Evolutionary conservation across 2,888 invertebrate genomes (phyloP).

Genomic region (Spodoptera picta): DNA sequence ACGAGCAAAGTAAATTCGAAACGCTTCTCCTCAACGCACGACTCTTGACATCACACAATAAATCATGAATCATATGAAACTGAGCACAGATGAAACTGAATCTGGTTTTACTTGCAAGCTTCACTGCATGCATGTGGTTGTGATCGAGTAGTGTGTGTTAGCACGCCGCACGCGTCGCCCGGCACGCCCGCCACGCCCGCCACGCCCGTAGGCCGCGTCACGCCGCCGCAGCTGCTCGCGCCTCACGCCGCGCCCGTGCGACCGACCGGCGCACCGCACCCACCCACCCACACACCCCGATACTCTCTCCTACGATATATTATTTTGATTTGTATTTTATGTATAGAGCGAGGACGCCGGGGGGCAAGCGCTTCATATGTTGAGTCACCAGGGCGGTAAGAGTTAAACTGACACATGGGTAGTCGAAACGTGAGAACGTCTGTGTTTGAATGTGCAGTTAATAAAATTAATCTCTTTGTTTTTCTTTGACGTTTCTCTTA

Average conservation of each 20-base stretch:
- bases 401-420: constrained; percentile 87
- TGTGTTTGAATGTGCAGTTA: constrained; percentile 88
- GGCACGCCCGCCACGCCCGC: constrained; percentile 63
- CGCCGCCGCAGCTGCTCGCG: constrained; percentile 65
- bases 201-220: constrained; percentile 58
- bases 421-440: constrained; percentile 88
- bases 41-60: constrained; percentile 88
- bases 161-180: constrained; percentile 57
- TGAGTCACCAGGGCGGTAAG: constrained; percentile 98
- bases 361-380: constrained; percentile 95
- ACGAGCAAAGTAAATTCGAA: constrained; percentile 88
- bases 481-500: constrained; percentile 89
- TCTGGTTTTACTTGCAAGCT: constrained; percentile 89
- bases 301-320: constrained; percentile 88
- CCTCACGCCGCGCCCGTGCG: constrained; percentile 62
- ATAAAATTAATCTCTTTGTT: constrained; percentile 85
- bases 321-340: constrained; percentile 89
- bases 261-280: constrained; percentile 75
- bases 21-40: constrained; percentile 89
- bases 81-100: constrained; percentile 88
- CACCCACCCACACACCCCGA: constrained; percentile 83
- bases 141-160: constrained; percentile 84
- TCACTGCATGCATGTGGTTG: constrained; percentile 88
- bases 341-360: constrained; percentile 97
- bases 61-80: constrained; percentile 88